Conservation (phyloP, 1,140 invertebrate species). For the Zaprionus camerounensis region DNA sequence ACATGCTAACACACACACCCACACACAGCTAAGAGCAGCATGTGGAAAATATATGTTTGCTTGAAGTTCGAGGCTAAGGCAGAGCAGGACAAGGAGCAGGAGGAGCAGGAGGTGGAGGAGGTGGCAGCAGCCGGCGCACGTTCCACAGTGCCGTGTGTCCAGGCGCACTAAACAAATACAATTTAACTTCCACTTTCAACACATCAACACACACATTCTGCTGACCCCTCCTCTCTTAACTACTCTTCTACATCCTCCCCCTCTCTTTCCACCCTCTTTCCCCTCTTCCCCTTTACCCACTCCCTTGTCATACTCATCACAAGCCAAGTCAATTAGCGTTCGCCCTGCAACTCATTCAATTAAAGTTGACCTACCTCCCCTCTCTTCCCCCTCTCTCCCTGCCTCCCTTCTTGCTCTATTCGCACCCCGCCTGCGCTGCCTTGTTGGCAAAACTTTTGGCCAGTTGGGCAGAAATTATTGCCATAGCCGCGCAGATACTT, state of each 20-base stretch:
- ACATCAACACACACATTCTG: constrained; percentile 52
- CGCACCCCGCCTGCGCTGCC: not conserved
- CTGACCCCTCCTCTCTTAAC: not conserved
- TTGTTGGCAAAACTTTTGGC: constrained; percentile 20
- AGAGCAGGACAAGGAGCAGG: not conserved
- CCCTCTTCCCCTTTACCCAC: not conserved
- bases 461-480: constrained; percentile 12
- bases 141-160: constrained; percentile 16
- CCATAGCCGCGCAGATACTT: constrained; percentile 25
- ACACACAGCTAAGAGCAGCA: constrained; percentile 23
- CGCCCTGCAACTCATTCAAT: constrained; percentile 49
- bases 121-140: constrained; percentile 22
- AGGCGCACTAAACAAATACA: constrained; percentile 75
- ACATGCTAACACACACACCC: constrained; percentile 19
- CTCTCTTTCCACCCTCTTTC: not conserved
- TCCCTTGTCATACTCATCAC: constrained; percentile 45
- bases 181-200: constrained; percentile 83
- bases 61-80: constrained; percentile 31
- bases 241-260: not conserved
- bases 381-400: too few species aligned
- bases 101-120: not conserved
- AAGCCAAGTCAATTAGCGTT: constrained; percentile 72
- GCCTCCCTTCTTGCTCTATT: not conserved
- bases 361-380: constrained; percentile 31
- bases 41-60: constrained; percentile 35